A percentile compares a stretch with the other conserved stretches of the same genome.
These are phyloP conservation scores for Coreoperca whiteheadi DNA, from an alignment of 2,113 vertebrate genomes.

Conservation along the genomic window DNA sequence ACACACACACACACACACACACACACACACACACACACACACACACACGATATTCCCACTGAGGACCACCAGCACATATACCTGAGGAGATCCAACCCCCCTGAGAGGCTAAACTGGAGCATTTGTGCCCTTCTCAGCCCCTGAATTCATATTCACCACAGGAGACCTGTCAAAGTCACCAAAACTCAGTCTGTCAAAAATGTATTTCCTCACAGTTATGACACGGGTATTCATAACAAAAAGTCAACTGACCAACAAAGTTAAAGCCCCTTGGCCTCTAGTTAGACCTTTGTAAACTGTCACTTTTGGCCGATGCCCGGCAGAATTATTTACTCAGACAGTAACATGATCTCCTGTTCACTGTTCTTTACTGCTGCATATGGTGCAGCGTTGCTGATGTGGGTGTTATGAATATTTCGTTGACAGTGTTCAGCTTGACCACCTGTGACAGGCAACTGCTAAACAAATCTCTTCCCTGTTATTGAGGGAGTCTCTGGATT, in stretches of 20 bases:
- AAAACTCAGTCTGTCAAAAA: constrained; percentile 49
- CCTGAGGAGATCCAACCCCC: constrained; percentile 48
- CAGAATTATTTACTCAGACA: not conserved
- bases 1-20: constrained; percentile 13
- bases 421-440: constrained; percentile 26
- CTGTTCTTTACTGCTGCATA: constrained; percentile 2
- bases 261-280: not conserved
- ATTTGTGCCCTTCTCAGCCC: constrained; percentile 4
- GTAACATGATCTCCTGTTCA: constrained; percentile 19
- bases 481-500: not conserved
- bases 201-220: constrained; percentile 22
- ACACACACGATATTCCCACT: constrained; percentile 33
- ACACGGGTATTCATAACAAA: constrained; percentile 29
- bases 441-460: constrained; percentile 7
- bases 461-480: constrained; percentile 24
- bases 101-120: constrained; percentile 5
- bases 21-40: constrained; percentile 12
- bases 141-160: constrained; percentile 40
- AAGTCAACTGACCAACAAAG: not conserved
- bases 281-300: not conserved
- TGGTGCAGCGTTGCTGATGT: constrained; percentile 18
- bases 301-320: not conserved
- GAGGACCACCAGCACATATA: constrained; percentile 26
- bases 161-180: constrained; percentile 36
- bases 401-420: constrained; percentile 4